Base-by-base conservation (phyloP, 2,797 vertebrate species). In the Spinus olivaceus region DNA sequence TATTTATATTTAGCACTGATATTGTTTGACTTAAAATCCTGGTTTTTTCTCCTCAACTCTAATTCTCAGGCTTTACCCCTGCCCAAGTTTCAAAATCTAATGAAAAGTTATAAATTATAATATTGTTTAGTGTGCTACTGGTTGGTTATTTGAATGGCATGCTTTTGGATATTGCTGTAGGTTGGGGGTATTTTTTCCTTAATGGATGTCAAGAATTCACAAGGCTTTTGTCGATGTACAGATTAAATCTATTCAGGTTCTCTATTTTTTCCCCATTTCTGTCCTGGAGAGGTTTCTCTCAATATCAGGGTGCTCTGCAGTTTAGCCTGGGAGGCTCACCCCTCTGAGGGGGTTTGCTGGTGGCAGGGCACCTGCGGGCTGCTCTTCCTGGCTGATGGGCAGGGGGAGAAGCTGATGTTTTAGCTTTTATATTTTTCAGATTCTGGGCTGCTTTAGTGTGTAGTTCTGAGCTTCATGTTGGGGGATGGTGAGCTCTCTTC, bases 331-430 rank as follows among this genome's bases (percentile, higher is more conserved):
- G 69, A 67, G 24, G 49, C n/a, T 73, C 6, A 60, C 9, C 4
- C 14, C 21, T 35, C 28, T 46, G 9, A 23, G 72, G 73, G 30
- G 30, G 6, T 54, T 81, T 92, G 70, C 30, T 2, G 3, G 37
- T 50, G 33, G 22, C 50, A 53, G 22, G 10, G 19, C 0, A 0
- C 32, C 33, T 2, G 0, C 1, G 4, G 49, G 32, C 65, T 93
- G 44, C 42, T 77, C 10, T 41, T 61, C 37, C 39, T 71, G 19
- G 19, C 41, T 53, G 33, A 23, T 3, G 5, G 39, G n/a, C 4
- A 1, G 2, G 10, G 8, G 18, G 6, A 71, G 35, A 88, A 74
- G 35, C 25, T 60, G 57, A 39, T 60, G 27, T 39, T 60, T 60
- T 10, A 60, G 18, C 25, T 60, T 39, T 60, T 39, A 14, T 60